Conservation (phyloP, 1,140 invertebrate genomes). For the Cyphomyrmex costatus region DNA sequence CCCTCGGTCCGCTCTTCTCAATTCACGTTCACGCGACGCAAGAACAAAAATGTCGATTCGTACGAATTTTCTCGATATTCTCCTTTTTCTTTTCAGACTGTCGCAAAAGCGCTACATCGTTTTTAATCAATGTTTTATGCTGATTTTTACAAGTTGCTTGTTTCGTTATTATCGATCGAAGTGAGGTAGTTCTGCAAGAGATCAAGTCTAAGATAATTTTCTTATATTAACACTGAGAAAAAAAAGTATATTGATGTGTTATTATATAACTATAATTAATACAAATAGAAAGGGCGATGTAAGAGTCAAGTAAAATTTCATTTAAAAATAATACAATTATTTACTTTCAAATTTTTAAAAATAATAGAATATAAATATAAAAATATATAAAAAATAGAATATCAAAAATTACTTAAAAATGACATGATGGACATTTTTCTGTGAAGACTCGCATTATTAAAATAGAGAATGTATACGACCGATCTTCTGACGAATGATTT, state of each 20-base stretch:
- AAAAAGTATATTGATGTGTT: not conserved
- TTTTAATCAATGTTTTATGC: not conserved
- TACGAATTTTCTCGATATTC: constrained; percentile 7
- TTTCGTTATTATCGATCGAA: not conserved
- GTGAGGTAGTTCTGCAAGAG: not conserved
- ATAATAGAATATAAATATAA: no score
- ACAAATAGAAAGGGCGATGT: no score
- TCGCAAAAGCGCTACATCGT: not conserved
- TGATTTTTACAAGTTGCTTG: not conserved
- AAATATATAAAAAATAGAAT: no score
- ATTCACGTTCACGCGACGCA: not conserved
- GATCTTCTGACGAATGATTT: no score
- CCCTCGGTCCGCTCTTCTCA: constrained; percentile 16
- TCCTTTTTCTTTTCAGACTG: constrained; percentile 2
- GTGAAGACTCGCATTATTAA: no score
- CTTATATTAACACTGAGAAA: not conserved
- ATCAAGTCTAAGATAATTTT: not conserved
- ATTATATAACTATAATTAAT: no score
- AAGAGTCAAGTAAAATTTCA: no score
- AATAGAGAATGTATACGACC: no score
- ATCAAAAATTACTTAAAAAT: no score
- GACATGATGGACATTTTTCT: no score
- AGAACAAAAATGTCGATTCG: constrained; percentile 22
- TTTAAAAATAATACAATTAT: no score
- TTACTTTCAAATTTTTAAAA: no score